Conservation (phyloP, 1,140 invertebrate species). For the Anoplophora glabripennis region DNA sequence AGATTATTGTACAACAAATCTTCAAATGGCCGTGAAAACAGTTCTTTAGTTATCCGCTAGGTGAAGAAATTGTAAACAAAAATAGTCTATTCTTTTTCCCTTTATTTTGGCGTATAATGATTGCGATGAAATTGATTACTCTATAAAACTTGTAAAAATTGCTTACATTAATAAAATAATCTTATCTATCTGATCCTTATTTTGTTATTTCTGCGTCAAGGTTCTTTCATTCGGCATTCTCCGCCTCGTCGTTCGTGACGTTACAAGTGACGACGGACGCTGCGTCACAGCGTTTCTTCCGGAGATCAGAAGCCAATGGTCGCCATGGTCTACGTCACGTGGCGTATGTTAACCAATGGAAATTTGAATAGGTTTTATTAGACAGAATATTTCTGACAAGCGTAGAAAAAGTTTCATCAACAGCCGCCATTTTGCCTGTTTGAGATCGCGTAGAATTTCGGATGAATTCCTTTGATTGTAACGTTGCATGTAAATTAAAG, state of each 20-base stretch:
- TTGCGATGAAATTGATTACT: constrained; percentile 28
- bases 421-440: constrained; percentile 86
- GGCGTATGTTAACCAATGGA: constrained; percentile 56
- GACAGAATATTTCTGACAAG: constrained; percentile 85
- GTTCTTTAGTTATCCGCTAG: constrained; percentile 1
- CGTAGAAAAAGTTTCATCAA: constrained; percentile 90
- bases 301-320: constrained; percentile 48
- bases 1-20: too few relatives aligned
- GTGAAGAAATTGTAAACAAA: background rate
- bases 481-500: constrained; percentile 43
- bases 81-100: background rate
- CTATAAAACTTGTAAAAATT: constrained; percentile 3
- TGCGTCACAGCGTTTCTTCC: constrained; percentile 50
- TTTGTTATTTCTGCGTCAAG: constrained; percentile 21
- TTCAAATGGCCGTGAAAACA: background rate
- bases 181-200: constrained; percentile 1
- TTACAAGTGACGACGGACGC: constrained; percentile 43
- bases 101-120: background rate
- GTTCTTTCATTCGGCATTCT: constrained; percentile 14
- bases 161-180: background rate
- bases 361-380: constrained; percentile 55
- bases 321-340: constrained; percentile 51
- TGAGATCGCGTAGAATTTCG: constrained; percentile 69
- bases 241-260: constrained; percentile 15
- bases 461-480: constrained; percentile 54